These are phyloP conservation scores for Globicephala melas DNA, from an alignment of 2,113 vertebrate genomes.

Conservation along the genomic window DNA sequence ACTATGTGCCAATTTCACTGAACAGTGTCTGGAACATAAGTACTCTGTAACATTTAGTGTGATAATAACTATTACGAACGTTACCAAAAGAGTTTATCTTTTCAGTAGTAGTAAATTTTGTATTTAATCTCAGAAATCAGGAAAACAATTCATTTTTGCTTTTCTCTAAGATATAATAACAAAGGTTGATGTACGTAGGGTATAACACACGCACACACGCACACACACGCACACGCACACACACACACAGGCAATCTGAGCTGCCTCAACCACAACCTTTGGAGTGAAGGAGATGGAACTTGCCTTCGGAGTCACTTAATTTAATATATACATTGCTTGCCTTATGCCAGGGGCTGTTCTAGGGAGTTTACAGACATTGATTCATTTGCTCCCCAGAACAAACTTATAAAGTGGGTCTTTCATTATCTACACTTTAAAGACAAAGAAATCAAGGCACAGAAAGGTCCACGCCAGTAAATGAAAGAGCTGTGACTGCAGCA, in stretches of 20 bases:
- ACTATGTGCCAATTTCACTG: background rate
- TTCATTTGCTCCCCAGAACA: background rate
- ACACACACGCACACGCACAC: background rate
- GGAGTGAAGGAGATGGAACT: background rate
- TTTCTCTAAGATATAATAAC: background rate
- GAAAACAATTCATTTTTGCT: background rate
- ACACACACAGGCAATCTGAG: no score
- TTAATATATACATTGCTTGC: background rate
- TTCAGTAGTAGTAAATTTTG: background rate
- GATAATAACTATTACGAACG: background rate
- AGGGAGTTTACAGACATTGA: background rate
- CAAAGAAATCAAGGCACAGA: background rate
- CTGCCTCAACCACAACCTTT: no score
- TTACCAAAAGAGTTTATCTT: background rate
- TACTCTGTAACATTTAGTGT: background rate
- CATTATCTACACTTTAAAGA: background rate
- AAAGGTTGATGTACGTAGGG: fast-evolving
- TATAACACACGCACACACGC: background rate
- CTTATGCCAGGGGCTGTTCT: background rate
- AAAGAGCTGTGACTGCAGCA: background rate
- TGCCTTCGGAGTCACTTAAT: background rate
- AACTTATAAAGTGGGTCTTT: background rate
- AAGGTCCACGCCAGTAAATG: no score
- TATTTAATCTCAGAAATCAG: background rate
- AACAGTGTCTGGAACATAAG: background rate